A percentile compares a stretch with the other conserved stretches of the same genome.
Evolutionary conservation across 2,888 invertebrate species (phyloP).

Genomic region (Dusona sp.): DNA sequence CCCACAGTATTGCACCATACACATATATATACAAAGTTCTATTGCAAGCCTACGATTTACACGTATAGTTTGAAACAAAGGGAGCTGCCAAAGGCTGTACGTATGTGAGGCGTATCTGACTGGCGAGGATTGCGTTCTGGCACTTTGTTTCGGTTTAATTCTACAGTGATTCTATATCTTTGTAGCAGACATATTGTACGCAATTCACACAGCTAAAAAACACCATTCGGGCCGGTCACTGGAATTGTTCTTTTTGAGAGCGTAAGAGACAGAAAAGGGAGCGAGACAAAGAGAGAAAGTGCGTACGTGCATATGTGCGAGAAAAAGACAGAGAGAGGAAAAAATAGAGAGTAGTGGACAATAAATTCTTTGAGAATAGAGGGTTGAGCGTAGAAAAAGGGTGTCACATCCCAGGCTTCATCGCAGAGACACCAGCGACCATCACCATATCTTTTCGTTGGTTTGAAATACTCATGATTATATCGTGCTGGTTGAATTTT

Average conservation of each 20-base stretch:
- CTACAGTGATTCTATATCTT: conserved; percentile 1
- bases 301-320: neutral
- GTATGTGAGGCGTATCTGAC: conserved; percentile 23
- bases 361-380: conserved; percentile 38
- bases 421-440: neutral
- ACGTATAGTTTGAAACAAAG: conserved; percentile 14
- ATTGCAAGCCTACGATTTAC: conserved; percentile 1
- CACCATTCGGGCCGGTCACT: neutral
- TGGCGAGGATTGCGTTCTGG: conserved; percentile 15
- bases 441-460: conserved; percentile 18
- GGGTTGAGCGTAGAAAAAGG: neutral
- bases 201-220: conserved; percentile 1
- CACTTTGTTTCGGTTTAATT: conserved; percentile 36
- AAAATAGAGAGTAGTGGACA: conserved; percentile 19
- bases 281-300: neutral
- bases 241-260: conserved; percentile 1
- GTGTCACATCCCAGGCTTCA: conserved; percentile 18
- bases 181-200: conserved; percentile 2
- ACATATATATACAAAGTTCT: neutral
- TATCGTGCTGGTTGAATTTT: neutral
- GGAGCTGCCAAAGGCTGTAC: conserved; percentile 25
- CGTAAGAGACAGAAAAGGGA: neutral
- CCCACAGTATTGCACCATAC: neutral
- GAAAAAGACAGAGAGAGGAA: neutral
- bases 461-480: conserved; percentile 18